Conservation (phyloP, 1,140 invertebrate genomes). For the Tetragonula clypearis region DNA sequence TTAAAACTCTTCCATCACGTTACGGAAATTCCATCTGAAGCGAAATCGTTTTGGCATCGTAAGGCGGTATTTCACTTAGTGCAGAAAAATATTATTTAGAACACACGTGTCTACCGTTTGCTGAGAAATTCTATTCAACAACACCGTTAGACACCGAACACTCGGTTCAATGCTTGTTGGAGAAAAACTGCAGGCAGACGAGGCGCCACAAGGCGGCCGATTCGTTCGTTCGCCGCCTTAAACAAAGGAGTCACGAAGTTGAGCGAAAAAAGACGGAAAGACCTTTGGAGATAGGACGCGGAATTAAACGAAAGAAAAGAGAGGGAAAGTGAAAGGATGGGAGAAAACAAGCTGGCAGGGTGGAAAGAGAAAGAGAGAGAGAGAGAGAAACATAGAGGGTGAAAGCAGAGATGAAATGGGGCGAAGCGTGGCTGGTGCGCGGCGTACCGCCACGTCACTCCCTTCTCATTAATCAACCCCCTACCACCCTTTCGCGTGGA, state of each 20-base stretch:
- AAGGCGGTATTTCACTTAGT: too few species aligned
- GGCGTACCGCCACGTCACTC: conserved; percentile 72
- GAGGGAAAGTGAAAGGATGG: neutral
- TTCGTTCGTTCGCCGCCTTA: neutral
- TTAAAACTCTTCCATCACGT: too few species aligned
- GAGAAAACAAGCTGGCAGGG: conserved; percentile 25
- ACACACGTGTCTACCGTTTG: too few species aligned
- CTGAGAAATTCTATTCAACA: neutral
- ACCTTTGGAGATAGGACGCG: conserved; percentile 7
- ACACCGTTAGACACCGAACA: too few species aligned
- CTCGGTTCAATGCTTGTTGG: too few species aligned
- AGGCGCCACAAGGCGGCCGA: conserved; percentile 15
- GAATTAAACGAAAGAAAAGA: conserved; percentile 31
- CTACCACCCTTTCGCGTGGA: conserved; percentile 36
- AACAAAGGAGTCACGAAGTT: conserved; percentile 29
- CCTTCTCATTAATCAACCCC: conserved; percentile 75
- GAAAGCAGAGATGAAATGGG: conserved; percentile 71
- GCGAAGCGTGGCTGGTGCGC: conserved; percentile 69
- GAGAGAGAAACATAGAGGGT: conserved; percentile 12
- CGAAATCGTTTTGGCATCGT: too few species aligned
- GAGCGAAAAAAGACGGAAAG: conserved; percentile 14
- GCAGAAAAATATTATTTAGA: too few species aligned
- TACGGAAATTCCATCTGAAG: too few species aligned
- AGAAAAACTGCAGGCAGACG: neutral
- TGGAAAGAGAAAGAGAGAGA: neutral